Evolutionary conservation across 2,797 vertebrate genomes (phyloP), one percentile per base, ranked within the genome.

Genomic region (Mus minutoides): DNA sequence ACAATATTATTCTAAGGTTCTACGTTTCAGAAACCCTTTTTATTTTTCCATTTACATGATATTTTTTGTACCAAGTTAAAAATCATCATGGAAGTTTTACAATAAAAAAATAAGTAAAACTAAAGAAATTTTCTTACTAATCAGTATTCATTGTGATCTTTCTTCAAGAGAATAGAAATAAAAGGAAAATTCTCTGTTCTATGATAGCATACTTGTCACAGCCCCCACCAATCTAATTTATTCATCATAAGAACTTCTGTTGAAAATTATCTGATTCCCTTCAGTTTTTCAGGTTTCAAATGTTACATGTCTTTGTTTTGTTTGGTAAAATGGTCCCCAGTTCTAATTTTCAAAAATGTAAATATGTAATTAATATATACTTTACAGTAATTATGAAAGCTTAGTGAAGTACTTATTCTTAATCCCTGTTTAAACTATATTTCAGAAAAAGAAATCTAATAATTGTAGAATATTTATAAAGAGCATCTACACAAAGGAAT

Each of bases 251-350:
- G 31, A 73, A 94, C 91, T 26, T 21, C 73, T 67, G 77, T 12
- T 94, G 46, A 94, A 54, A 17, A 67, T 58, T 6, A 56, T 0
- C 29, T 87, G 5, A 49, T 2, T 22, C 6, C 43, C 9, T 85
- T 34, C 71, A 96, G 14, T 54, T 29, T 85, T 86, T 62, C 3
- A 73, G 21, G 79, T 95, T 94, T 90, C 71, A 52, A 96, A 93
- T 29, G 31, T 67, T 87, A 46, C 2, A 85, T 9, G 58, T 77
- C 21, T 21, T 46, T 7, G 17, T 34, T 67, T 94, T 95, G 3
- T 93, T 90, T 94, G 90, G 13, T 60, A 54, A 82, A 46, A 95
- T 54, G 31, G 2, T 85, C 19, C 24, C 12, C 3, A 71, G 0
- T 54, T 22, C 6, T 9, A 87, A 62, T 71, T 94, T 96, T 96